Evolutionary conservation across 2,888 invertebrate species (phyloP).

Genomic region (Anagyrus pseudococci): DNA sequence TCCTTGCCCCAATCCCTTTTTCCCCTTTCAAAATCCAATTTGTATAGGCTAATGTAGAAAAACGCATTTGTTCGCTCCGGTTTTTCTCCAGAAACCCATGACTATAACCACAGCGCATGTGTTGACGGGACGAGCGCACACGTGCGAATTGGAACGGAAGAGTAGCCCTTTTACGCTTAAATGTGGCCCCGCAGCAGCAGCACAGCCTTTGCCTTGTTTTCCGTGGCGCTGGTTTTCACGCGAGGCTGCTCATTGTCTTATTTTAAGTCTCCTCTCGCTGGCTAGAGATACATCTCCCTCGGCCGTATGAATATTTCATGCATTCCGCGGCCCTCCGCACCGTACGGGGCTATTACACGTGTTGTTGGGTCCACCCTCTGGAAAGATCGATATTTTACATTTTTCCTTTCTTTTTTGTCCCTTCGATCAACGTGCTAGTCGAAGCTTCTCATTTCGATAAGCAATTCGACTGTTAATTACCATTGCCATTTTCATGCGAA

Average conservation of each 20-base stretch:
- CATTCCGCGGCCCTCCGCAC: no score
- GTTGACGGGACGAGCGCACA: neutral
- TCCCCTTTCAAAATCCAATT: no score
- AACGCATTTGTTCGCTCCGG: no score
- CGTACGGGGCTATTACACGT: no score
- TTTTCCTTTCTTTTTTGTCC: neutral
- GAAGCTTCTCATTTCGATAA: no score
- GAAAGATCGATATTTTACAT: neutral
- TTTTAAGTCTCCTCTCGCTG: conserved; percentile 2
- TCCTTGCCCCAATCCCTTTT: neutral
- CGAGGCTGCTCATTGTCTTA: conserved; percentile 13
- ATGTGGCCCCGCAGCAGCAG: neutral
- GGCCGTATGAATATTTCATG: no score
- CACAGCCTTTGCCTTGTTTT: conserved; percentile 13
- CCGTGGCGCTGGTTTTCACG: conserved; percentile 19
- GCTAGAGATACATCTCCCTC: neutral
- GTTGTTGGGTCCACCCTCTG: no score
- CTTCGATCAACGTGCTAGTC: neutral
- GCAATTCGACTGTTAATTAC: no score
- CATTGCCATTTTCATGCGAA: no score
- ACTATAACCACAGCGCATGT: neutral
- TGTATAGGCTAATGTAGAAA: no score
- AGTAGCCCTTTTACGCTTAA: neutral
- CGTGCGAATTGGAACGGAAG: conserved; percentile 19
- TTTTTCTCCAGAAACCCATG: neutral